Base-by-base conservation (phyloP, 2,797 vertebrate species). In the Gila robusta region DNA sequence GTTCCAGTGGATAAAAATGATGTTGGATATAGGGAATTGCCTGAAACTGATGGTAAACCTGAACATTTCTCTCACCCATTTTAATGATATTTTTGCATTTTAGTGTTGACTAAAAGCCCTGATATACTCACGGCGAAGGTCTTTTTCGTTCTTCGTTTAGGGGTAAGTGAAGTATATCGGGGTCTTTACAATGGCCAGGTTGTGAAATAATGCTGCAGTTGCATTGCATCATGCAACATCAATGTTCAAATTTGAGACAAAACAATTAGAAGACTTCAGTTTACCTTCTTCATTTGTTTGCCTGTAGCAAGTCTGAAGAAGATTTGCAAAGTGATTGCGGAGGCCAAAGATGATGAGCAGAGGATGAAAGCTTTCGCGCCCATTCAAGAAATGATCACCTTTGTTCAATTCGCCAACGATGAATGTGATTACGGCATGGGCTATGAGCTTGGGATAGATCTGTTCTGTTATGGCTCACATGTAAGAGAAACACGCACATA, bases 401-500 rank as follows among this genome's bases (percentile, higher is more conserved):
- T 96, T 69, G 97, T 99, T 90, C 98, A 99, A 91, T 99, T 99
- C 91, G 98, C 98, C 44, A 99, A 99, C 7, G 98, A 99, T 28
- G 98, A 99, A 86, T 99, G 98, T 70, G 98, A 99, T 88, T 99
- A 99, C 0, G 98, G 98, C 83, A 99, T 99, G 98, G 98, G 98
- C 1, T 98, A 97, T 0, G 98, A 99, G 81, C 92, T 99, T 64
- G 98, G 98, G 41, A 94, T 98, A 74, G 97, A 99, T 92, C 96
- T 99, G 62, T 99, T 99, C 91, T 98, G 97, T 92, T 97, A 96
- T 0, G 98, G 98, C 54, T 99, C 98, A 10, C 97, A 97, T 12
- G 98, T 99, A 91, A 98, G 97, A 97, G 83, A 39, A n/a, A 26
- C 54, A 12, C 35, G 4, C 35, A 44, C 49, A 21, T 44, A 66